Evolutionary conservation across 2,113 vertebrate species (phyloP), one percentile per base, ranked within the genome.

Genomic region (Saguinus imperator): DNA sequence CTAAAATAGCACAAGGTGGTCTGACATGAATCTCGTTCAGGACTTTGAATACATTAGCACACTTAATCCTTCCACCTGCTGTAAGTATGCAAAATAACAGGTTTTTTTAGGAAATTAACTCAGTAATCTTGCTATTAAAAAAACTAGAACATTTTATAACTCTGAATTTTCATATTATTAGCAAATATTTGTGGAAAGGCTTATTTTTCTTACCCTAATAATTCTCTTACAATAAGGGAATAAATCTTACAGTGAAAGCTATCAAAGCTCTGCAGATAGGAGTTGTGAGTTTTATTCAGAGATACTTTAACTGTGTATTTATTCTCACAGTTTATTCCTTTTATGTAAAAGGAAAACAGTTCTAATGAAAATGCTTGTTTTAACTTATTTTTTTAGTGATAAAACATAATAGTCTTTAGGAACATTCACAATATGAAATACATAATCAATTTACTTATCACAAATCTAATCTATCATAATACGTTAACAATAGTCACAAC

Each of bases 31-130:
- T 96, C 87, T 90, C 58, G 61, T 37, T 94, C 77, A 95, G 92
- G 95, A 94, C 95, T 96, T 23, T 81, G 97, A 97, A 97, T 97
- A 97, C 8, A 98, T 98, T 95, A 97, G 94, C 98, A 97, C 90
- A 87, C 66, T 55, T 94, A 95, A 97, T 95, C 79, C 90, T 97
- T 89, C 95, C 98, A 98, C 97, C 97, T 98, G 96, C 97, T 75
- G 8, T 73, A 93, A 89, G 25, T 61, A 95, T 58, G 95, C 64
- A 94, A 95, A 86, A 92, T 86, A 79, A 86, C 79, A 77, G 45
- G 40, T 91, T 88, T 90, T 90, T 43, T 2, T 1, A 52, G 93
- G 87, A 92, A 89, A 94, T 52, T 64, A 87, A 94, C 27, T 64
- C 89, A 90, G 82, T 55, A 76, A 61, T 58, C 64, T 95, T 68